phyloP scores from a whole-genome alignment of 2,888 invertebrate genomes.

The Tiphia femorata region DNA sequence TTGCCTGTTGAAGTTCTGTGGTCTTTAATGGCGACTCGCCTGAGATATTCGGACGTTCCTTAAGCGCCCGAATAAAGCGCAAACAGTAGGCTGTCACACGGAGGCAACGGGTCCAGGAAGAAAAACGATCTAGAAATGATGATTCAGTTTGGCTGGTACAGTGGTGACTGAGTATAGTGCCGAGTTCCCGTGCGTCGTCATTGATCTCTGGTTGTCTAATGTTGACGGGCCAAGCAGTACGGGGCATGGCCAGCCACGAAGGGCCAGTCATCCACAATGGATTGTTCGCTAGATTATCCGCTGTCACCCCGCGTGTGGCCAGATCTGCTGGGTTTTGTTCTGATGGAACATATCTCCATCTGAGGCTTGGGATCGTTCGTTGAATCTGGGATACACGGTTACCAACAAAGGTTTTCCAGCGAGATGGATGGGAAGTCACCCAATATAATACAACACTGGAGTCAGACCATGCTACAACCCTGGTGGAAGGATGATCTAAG shows the following conservation, averaged over 20 bases:
- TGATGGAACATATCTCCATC: constrained; percentile 1
- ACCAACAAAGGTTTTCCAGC: constrained; percentile 6
- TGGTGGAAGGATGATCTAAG: too few relatives aligned
- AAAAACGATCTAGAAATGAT: not conserved
- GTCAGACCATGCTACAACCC: too few relatives aligned
- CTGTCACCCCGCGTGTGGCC: not conserved
- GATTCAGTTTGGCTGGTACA: not conserved
- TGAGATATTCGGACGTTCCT: too few relatives aligned
- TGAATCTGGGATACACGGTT: constrained; percentile 3
- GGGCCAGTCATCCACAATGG: not conserved
- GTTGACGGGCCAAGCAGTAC: not conserved
- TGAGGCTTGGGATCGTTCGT: not conserved
- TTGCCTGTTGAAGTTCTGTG: not conserved
- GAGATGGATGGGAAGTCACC: not conserved
- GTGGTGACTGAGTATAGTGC: not conserved
- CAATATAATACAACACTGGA: not conserved
- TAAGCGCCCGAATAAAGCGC: too few relatives aligned
- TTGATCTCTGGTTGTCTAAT: not conserved
- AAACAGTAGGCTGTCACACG: not conserved
- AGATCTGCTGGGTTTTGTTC: not conserved
- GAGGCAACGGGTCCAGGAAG: not conserved
- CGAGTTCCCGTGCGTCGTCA: not conserved
- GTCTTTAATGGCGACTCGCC: not conserved
- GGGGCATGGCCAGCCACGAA: not conserved
- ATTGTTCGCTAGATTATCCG: not conserved